Evolutionary conservation across 2,113 vertebrate species (phyloP).

Genomic region (Cricetomys ansorgei): DNA sequence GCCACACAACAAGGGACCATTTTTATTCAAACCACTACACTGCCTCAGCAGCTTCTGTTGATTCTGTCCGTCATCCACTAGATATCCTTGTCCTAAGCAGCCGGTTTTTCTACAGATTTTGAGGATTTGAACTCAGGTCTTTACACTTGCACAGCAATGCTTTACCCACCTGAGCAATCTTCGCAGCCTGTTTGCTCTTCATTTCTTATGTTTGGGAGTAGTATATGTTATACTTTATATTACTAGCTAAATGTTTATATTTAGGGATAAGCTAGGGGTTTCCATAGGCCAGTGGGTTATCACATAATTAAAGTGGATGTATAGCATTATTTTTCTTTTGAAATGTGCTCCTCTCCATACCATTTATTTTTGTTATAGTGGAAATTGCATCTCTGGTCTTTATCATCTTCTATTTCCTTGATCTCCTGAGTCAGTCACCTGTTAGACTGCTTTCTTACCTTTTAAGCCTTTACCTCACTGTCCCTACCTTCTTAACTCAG

Average conservation of each 20-base stretch:
- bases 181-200: neutral
- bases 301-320: constrained; percentile 23
- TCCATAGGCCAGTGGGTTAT: constrained; percentile 24
- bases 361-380: constrained; percentile 23
- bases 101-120: neutral
- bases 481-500: constrained; percentile 18
- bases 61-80: neutral
- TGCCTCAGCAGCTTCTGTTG: neutral
- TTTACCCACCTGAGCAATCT: neutral
- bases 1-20: neutral
- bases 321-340: constrained; percentile 40
- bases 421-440: neutral
- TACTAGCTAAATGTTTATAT: neutral
- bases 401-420: neutral
- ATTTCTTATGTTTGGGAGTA: neutral
- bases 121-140: neutral
- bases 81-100: neutral
- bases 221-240: constrained; percentile 39
- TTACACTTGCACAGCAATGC: neutral
- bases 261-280: constrained; percentile 12
- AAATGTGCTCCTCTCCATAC: constrained; percentile 26
- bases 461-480: constrained; percentile 3
- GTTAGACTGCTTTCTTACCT: constrained; percentile 34
- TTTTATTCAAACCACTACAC: no score
- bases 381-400: neutral